phyloP scores from a whole-genome alignment of 2,888 invertebrate species.

The Plagodis pulveraria region DNA sequence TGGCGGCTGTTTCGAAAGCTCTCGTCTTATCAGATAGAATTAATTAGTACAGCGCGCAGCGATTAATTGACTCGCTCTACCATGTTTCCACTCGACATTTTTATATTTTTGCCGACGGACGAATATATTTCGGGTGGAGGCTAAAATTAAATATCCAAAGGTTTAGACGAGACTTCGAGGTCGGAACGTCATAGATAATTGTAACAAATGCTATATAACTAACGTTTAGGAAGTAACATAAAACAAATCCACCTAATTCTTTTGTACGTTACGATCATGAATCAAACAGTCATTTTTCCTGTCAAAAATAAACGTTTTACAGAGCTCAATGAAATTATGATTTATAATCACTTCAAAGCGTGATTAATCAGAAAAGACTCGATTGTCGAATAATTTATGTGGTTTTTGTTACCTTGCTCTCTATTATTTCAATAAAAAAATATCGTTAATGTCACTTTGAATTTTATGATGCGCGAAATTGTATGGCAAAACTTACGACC shows the following conservation, averaged over 20 bases:
- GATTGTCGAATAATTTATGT: slow-evolving; percentile 17
- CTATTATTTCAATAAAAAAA: slow-evolving; percentile 19
- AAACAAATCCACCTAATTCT: slow-evolving; percentile 26
- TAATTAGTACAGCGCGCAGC: slow-evolving; percentile 51
- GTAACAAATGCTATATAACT: slow-evolving; percentile 26
- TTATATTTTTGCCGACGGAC: slow-evolving; percentile 32
- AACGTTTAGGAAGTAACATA: slow-evolving; percentile 26
- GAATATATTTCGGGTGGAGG: slow-evolving; percentile 35
- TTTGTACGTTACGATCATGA: slow-evolving; percentile 11
- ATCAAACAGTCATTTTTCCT: slow-evolving; percentile 12
- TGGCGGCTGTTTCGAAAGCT: slow-evolving; percentile 56
- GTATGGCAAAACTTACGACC: slow-evolving; percentile 31
- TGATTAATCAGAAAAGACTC: slow-evolving; percentile 5
- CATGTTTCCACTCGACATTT: slow-evolving; percentile 41
- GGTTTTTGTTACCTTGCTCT: slow-evolving; percentile 20
- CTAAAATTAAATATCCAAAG: slow-evolving; percentile 31
- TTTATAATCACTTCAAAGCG: slow-evolving; percentile 27
- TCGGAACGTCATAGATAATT: slow-evolving; percentile 28
- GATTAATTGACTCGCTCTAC: slow-evolving; percentile 47
- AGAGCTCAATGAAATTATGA: slow-evolving; percentile 21
- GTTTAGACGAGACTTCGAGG: slow-evolving; percentile 32
- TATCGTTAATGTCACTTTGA: slow-evolving; percentile 32
- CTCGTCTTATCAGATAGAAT: slow-evolving; percentile 57
- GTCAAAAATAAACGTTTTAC: slow-evolving; percentile 19
- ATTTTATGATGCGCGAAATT: slow-evolving; percentile 28